A percentile compares a stretch with the other conserved stretches of the same genome.
Conservation (phyloP, 2,888 invertebrate species). For the Cecidostiba fungosa region DNA sequence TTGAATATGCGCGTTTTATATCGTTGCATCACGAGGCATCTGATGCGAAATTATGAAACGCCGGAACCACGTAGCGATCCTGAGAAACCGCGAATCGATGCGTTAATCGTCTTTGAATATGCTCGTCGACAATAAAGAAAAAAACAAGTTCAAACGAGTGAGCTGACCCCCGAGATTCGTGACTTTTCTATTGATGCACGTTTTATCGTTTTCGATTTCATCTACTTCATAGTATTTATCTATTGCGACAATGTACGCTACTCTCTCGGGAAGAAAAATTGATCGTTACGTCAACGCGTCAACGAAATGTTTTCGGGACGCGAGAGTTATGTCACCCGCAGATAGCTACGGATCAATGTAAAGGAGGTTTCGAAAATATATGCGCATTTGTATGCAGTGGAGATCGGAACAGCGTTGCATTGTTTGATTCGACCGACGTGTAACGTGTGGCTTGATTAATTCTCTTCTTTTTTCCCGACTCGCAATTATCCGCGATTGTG, state of each 20-base stretch:
- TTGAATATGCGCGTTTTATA: background rate
- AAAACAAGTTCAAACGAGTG: background rate
- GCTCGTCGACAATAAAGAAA: background rate
- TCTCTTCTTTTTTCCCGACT: background rate
- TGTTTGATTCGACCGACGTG: background rate
- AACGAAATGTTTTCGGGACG: background rate
- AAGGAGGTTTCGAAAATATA: background rate
- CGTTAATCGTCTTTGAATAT: background rate
- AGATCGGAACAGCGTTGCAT: background rate
- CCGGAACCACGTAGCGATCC: background rate
- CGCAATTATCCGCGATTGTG: background rate
- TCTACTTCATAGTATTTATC: background rate
- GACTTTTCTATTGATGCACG: background rate
- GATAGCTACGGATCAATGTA: background rate
- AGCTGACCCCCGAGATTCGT: background rate
- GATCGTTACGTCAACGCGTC: background rate
- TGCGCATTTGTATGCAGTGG: background rate
- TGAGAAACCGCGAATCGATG: background rate
- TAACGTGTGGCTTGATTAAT: background rate
- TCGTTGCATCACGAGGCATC: slow-evolving; percentile 31
- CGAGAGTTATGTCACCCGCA: background rate
- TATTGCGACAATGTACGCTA: background rate
- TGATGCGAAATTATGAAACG: slow-evolving; percentile 46
- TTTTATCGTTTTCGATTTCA: background rate
- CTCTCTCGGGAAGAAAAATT: background rate